Evolutionary conservation across 2,888 invertebrate genomes (phyloP).

Genomic region (Panzeria rudis): DNA sequence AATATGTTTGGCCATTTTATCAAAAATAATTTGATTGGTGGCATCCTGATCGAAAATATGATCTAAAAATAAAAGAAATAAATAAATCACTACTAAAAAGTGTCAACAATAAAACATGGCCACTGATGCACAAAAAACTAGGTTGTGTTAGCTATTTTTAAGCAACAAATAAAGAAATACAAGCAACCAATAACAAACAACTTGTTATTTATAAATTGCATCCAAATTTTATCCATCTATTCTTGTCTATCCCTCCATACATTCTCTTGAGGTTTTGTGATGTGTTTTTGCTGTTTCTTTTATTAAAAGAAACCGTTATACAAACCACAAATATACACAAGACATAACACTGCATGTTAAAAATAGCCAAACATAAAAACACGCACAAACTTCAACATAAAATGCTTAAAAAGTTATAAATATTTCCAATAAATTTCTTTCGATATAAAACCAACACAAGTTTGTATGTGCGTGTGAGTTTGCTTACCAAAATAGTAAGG

Average conservation of each 20-base stretch:
- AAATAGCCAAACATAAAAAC: constrained; percentile 46
- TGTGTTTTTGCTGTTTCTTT: constrained; percentile 31
- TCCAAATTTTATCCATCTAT: constrained; percentile 46
- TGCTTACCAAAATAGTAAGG: constrained; percentile 84
- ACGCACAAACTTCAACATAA: not conserved
- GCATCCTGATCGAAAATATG: constrained; percentile 87
- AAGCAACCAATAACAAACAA: constrained; percentile 13
- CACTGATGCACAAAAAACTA: constrained; percentile 26
- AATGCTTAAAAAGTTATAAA: not conserved
- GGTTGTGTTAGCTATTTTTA: constrained; percentile 53
- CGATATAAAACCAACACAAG: not conserved
- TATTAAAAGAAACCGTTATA: constrained; percentile 42
- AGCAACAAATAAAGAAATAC: not conserved
- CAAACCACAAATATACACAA: constrained; percentile 36
- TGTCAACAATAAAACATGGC: not conserved
- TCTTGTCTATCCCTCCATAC: not conserved
- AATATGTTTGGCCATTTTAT: constrained; percentile 88
- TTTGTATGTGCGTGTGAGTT: not conserved
- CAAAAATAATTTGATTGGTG: constrained; percentile 87
- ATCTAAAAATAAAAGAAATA: constrained; percentile 84
- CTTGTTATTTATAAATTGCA: constrained; percentile 56
- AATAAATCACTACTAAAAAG: constrained; percentile 5
- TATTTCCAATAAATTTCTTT: constrained; percentile 2
- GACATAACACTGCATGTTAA: constrained; percentile 36
- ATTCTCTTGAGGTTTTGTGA: constrained; percentile 14